Conservation (phyloP, 2,797 vertebrate species). For the Brachyrhaphis roseni region DNA sequence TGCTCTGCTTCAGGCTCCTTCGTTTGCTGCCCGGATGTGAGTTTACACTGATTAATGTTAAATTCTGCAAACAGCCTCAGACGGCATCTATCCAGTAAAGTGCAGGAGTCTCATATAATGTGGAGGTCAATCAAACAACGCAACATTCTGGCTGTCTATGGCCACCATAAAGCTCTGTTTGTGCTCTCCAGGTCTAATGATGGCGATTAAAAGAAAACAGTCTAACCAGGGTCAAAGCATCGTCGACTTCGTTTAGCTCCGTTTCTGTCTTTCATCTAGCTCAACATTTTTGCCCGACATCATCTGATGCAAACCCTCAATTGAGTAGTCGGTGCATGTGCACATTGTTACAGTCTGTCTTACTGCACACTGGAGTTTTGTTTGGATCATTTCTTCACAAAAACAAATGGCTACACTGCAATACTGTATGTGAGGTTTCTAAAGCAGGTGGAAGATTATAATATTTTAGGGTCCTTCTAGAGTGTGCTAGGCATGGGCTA, state of each 20-base stretch:
- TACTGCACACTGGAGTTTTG: constrained; percentile 37
- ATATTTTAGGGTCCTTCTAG: not conserved
- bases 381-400: not conserved
- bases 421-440: not conserved
- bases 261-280: not conserved
- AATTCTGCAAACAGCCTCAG: constrained; percentile 26
- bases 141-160: not conserved
- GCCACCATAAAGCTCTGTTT: constrained; percentile 10
- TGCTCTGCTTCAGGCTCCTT: constrained; percentile 15
- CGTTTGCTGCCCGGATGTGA: constrained; percentile 12
- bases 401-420: not conserved
- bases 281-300: not conserved
- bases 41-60: constrained; percentile 48
- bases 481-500: not conserved
- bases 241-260: not conserved
- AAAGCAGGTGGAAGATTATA: not conserved
- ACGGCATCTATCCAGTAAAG: constrained; percentile 2
- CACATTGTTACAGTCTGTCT: constrained; percentile 12
- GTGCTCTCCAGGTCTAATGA: constrained; percentile 5
- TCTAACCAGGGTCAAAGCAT: not conserved
- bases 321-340: not conserved
- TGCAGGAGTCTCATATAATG: constrained; percentile 13
- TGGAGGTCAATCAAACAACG: constrained; percentile 7
- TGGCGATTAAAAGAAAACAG: not conserved
- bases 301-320: not conserved